phyloP scores from a whole-genome alignment of 2,113 vertebrate species.

The Spizaetus ornatus region DNA sequence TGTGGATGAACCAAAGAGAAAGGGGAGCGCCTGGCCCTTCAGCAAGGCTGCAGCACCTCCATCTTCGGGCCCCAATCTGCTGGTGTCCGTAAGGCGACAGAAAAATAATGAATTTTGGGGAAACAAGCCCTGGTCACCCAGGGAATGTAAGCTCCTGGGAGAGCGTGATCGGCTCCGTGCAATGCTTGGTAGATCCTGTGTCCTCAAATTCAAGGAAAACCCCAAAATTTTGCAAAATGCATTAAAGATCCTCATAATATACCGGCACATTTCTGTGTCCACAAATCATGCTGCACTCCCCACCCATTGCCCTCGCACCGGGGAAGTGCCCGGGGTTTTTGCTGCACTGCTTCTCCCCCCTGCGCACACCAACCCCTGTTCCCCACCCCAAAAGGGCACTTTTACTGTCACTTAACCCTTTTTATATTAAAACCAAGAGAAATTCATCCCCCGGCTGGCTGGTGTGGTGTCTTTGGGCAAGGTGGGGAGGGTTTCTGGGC shows the following conservation, averaged over 20 bases:
- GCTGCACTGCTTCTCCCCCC: not conserved
- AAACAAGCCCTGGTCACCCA: accelerated
- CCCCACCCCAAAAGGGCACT: not conserved
- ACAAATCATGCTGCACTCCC: accelerated
- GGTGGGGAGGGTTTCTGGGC: not conserved
- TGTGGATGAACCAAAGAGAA: not conserved
- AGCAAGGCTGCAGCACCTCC: not conserved
- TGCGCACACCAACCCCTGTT: accelerated
- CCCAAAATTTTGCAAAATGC: not conserved
- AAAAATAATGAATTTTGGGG: not conserved
- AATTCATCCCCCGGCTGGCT: not conserved
- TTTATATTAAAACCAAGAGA: not conserved
- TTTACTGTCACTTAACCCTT: not conserved
- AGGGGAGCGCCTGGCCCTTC: not conserved
- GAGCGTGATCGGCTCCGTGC: accelerated
- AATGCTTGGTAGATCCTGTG: accelerated
- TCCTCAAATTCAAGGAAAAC: not conserved
- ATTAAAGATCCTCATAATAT: accelerated
- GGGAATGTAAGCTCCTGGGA: not conserved
- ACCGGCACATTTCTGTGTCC: accelerated
- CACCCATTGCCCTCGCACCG: not conserved
- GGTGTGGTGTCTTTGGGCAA: not conserved
- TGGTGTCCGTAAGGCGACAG: accelerated
- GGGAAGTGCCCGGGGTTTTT: too few relatives aligned
- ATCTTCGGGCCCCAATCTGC: accelerated